Evolutionary conservation across 2,113 vertebrate genomes (phyloP), one percentile per base, ranked within the genome.

Genomic region (Scartelaos histophorus): DNA sequence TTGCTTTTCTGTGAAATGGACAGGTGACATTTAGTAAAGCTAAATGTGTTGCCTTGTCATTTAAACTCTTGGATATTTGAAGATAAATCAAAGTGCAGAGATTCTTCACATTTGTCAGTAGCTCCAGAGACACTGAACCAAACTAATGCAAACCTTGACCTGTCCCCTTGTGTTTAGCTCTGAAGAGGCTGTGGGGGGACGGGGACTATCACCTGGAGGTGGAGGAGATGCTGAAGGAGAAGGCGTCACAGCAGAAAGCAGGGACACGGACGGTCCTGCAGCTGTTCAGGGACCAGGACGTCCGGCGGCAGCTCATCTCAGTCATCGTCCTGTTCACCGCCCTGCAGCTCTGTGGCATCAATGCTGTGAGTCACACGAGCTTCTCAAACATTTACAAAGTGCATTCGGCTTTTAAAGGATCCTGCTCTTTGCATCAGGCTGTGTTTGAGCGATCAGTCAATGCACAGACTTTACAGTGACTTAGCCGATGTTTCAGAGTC

Each of bases 321-420:
- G 16, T 92, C 82, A 3, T 93, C 5, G 67, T 93, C 17, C 67
- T 86, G 38, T 78, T 92, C 53, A 24, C 70, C 38, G 78, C 90
- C 0, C 54, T 96, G 19, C 95, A 97, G 87, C 85, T 96, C 62
- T 93, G 90, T 81, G 95, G 96, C 82, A 92, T 95, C 68, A 95
- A 91, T 66, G 94, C 95, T 70, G 95, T 94, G 81, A 93, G 92
- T 90, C 16, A 53, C 54, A 24, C 15, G 22, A 0, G 22, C 66
- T 2, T 43, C 25, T 64, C 25, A 64, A 64, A 64, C 60, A 35
- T 64, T 38, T 38, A 11, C 16, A 38, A 19, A 38, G 60, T 29
- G 19, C 15, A 38, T 17, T 38, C 60, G 38, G 6, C 60, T 35
- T 62, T 62, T n/a, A 62, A 62, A 16, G 15, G 60, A 7, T 29